Conservation (phyloP, 2,797 vertebrate species). For the Melanotaenia boesemani region DNA sequence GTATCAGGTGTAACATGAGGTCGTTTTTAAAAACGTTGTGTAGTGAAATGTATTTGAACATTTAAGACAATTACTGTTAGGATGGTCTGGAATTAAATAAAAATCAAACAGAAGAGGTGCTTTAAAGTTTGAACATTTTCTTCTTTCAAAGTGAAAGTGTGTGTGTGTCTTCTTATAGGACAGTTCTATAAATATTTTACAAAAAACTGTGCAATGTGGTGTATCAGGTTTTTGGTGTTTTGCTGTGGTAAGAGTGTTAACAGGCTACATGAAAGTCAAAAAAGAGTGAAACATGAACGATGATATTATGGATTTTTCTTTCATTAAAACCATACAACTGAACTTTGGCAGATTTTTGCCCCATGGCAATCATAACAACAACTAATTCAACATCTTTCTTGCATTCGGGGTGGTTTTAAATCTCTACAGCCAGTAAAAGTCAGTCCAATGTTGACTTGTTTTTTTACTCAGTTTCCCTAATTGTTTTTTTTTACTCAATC, state of each 20-base stretch:
- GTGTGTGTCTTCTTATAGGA: slow-evolving; percentile 71
- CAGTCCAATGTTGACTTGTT: too few species aligned
- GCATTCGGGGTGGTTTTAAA: too few species aligned
- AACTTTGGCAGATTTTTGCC: too few species aligned
- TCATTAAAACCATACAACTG: too few species aligned
- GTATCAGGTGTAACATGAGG: neutral
- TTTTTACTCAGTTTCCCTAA: too few species aligned
- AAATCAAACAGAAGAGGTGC: slow-evolving; percentile 8
- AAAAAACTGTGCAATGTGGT: neutral
- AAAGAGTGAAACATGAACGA: slow-evolving; percentile 13
- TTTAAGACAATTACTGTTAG: slow-evolving; percentile 2
- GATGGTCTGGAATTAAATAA: neutral
- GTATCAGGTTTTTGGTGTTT: neutral
- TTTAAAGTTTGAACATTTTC: slow-evolving; percentile 21
- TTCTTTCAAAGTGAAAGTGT: slow-evolving; percentile 80
- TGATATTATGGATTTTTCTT: neutral
- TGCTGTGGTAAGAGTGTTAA: slow-evolving; percentile 19
- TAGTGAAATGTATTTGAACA: slow-evolving; percentile 6
- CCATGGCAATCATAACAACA: too few species aligned
- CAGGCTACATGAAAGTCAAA: slow-evolving; percentile 8
- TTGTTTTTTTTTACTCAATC: too few species aligned
- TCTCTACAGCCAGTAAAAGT: too few species aligned
- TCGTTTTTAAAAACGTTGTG: neutral
- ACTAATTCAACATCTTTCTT: too few species aligned
- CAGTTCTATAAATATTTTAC: slow-evolving; percentile 13